Evolutionary conservation across 2,888 invertebrate species (phyloP).

Genomic region (Ischnura elegans): DNA sequence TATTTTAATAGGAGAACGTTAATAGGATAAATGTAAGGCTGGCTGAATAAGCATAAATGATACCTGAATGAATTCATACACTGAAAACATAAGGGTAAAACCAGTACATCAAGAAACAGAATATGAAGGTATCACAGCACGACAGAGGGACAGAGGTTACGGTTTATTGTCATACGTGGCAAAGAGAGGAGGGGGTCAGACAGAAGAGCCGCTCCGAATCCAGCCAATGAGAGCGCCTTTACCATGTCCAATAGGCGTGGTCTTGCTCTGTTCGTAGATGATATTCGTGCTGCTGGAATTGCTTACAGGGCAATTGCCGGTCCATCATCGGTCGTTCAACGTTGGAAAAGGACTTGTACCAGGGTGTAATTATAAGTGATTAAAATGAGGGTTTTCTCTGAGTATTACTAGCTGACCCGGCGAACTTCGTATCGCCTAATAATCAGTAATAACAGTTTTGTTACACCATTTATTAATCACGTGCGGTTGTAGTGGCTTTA

Average conservation of each 20-base stretch:
- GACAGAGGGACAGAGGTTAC: conserved; percentile 33
- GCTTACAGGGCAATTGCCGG: conserved; percentile 65
- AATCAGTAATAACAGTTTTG: too few relatives aligned
- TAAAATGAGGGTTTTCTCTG: too few relatives aligned
- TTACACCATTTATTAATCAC: too few relatives aligned
- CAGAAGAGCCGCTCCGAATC: conserved; percentile 47
- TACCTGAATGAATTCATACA: not conserved
- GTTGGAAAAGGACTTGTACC: not conserved
- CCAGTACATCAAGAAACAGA: not conserved
- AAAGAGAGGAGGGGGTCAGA: conserved; percentile 65
- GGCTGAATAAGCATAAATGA: not conserved
- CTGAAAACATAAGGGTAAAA: not conserved
- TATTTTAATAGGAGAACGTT: too few relatives aligned
- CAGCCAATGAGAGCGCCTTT: conserved; percentile 55
- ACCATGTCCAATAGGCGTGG: conserved; percentile 63
- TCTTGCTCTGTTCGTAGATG: conserved; percentile 63
- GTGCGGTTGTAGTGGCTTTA: too few relatives aligned
- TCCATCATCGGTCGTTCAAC: conserved; percentile 41
- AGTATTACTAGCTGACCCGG: too few relatives aligned
- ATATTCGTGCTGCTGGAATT: conserved; percentile 44
- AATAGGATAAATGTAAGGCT: too few relatives aligned
- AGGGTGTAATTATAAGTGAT: too few relatives aligned
- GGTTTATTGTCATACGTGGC: conserved; percentile 65
- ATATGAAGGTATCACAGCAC: not conserved
- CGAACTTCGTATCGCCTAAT: too few relatives aligned